Evolutionary conservation across 2,888 invertebrate species (phyloP), one percentile per base, ranked within the genome.

Genomic region (Tortricodes alternella): DNA sequence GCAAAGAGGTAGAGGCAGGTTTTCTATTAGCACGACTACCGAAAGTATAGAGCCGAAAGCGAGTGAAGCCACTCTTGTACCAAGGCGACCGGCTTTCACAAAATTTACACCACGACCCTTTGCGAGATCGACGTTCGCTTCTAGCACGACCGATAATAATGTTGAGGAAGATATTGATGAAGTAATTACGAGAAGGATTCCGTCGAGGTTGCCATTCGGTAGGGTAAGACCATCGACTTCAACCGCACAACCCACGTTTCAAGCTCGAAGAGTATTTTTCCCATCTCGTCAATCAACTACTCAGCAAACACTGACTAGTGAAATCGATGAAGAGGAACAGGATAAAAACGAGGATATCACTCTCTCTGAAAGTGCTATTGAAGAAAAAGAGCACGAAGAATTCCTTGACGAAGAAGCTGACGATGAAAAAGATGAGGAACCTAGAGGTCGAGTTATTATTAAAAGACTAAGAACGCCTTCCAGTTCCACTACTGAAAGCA

Each of bases 301-400:
- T 39, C 74, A 72, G 49, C 72, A 74, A 63, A 61, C 73, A 11
- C 60, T 75, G 44, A 62, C 64, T 23, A 70, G 58, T 50, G 63
- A 74, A 52, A 70, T 67, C 21, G 78, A 81, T 38, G 80, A 79
- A 21, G 80, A 82, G 13, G 85, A 84, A 58, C 61, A 71, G 23
- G 86, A 89, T 53, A 85, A 78, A 68, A 68, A 66, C 49, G 89
- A 89, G 58, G 89, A 89, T 59, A 90, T 91, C 59, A 74, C 77
- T 50, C 69, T 91, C 35, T 91, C 91, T n/a, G 91, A 91, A 73
- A 88, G 83, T 72, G 80, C 88, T n/a, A 85, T 89, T 58, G 88
- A 79, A 68, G 89, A 89, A 62, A 84, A 89, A 63, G 89, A 89
- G 66, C 89, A 90, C n/a, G 73, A 80, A 23, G 83, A 29, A 3